Conservation (phyloP, 2,888 invertebrate genomes). For the Chouioia cunea region DNA sequence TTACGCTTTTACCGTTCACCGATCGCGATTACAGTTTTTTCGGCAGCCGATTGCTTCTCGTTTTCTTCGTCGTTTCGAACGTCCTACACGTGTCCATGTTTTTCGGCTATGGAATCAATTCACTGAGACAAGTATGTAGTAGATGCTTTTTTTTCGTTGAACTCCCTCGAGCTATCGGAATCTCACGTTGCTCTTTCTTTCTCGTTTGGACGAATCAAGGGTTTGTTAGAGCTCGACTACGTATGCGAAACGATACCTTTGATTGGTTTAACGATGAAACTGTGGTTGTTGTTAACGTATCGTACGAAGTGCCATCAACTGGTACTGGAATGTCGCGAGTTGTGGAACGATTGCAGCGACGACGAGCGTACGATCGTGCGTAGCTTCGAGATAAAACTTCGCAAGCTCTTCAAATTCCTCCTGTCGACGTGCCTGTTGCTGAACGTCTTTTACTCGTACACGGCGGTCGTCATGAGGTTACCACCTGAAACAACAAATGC, state of each 20-base stretch:
- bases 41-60: not conserved
- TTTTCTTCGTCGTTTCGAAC: not conserved
- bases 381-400: not conserved
- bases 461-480: not conserved
- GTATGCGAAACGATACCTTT: slow-evolving; percentile 1
- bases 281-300: not conserved
- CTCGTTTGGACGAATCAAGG: too few relatives aligned
- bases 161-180: too few relatives aligned
- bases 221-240: not conserved
- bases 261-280: slow-evolving; percentile 1
- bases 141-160: too few relatives aligned
- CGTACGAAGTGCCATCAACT: not conserved
- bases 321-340: not conserved
- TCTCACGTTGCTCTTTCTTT: too few relatives aligned
- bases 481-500: not conserved
- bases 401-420: not conserved
- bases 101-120: not conserved
- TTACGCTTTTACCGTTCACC: not conserved
- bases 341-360: slow-evolving; percentile 1
- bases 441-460: not conserved
- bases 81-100: too few relatives aligned
- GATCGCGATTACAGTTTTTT: not conserved
- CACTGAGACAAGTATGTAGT: not conserved
- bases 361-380: not conserved
- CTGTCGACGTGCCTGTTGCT: not conserved